Evolutionary conservation across 1,140 invertebrate species (phyloP), one percentile per base, ranked within the genome.

Genomic region (Lepidostoma basale): DNA sequence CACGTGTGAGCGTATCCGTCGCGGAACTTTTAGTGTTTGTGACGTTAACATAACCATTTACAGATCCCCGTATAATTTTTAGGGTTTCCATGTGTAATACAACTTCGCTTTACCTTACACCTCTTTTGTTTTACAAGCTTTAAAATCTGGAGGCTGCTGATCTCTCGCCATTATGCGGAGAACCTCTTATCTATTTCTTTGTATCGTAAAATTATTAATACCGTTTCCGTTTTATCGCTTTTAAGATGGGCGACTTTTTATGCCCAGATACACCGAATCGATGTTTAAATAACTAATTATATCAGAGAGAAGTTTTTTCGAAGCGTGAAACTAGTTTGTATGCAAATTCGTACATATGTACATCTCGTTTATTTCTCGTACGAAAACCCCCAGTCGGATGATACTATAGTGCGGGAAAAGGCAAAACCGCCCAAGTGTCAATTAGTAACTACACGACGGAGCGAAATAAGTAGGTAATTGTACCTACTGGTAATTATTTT

Each of bases 1-100:
- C 42, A 14, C 42, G 10, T 33, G 30, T 33, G 30, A 33, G 30
- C 12, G 12, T 5, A 33, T 8, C n/a, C 26, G 28, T 56, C 25
- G 22, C 52, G 33, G 10, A 14, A 30, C 14, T 56, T 56, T 16
- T 28, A 56, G 28, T 56, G 20, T 30, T 30, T 14, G 52, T 33
- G 28, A 20, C 42, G 42, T 45, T 56, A 56, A 56, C 52, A 56
- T 33, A 56, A 28, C 52, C 52, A 33, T 56, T 56, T 56, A 56
- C 52, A 56, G 52, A 56, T 56, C 28, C 26, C 28, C 52, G 52
- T 56, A 56, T 56, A 56, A 56, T 56, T 33, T 56, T 56, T 30
- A 33, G 52, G 52, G 52, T 28, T 56, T 56, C 28, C 52, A 20
- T 30, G 22, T 49, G 22, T 49, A 23, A 23, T 49, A 49, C 45